Conservation (phyloP, 1,140 invertebrate species). For the Drepana arcuata region DNA sequence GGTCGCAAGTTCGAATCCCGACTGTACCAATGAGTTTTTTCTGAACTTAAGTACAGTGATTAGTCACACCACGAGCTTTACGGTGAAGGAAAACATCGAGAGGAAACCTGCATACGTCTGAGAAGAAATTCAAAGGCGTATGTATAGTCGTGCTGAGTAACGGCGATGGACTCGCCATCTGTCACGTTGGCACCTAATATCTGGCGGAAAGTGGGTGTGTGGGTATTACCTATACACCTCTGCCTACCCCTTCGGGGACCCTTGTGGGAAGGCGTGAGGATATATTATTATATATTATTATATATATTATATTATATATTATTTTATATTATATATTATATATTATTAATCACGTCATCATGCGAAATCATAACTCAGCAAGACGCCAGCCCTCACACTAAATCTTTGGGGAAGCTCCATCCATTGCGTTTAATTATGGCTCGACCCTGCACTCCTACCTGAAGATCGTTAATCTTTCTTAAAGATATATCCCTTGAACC, state of each 20-base stretch:
- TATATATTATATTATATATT: conserved; percentile 15
- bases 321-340: conserved; percentile 42
- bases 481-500: conserved; percentile 61
- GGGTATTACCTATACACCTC: not conserved
- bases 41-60: too few species aligned
- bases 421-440: conserved; percentile 66
- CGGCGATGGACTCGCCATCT: not conserved
- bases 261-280: too few species aligned
- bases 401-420: conserved; percentile 58
- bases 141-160: too few species aligned
- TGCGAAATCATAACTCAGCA: conserved; percentile 64
- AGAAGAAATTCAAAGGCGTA: too few species aligned
- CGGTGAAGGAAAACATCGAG: too few species aligned
- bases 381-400: conserved; percentile 50
- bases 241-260: not conserved
- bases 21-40: too few species aligned
- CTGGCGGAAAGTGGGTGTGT: not conserved
- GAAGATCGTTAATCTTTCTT: conserved; percentile 69
- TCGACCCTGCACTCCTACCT: conserved; percentile 53
- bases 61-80: too few species aligned
- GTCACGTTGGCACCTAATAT: not conserved
- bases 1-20: too few species aligned
- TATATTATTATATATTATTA: too few species aligned
- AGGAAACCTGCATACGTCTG: too few species aligned
- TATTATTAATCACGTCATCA: conserved; percentile 54